These are phyloP conservation scores for Chondrilla cf. caribensis DNA, from an alignment of 37 sponge, comb jelly and placozoan genomes.

Conservation along the genomic window DNA sequence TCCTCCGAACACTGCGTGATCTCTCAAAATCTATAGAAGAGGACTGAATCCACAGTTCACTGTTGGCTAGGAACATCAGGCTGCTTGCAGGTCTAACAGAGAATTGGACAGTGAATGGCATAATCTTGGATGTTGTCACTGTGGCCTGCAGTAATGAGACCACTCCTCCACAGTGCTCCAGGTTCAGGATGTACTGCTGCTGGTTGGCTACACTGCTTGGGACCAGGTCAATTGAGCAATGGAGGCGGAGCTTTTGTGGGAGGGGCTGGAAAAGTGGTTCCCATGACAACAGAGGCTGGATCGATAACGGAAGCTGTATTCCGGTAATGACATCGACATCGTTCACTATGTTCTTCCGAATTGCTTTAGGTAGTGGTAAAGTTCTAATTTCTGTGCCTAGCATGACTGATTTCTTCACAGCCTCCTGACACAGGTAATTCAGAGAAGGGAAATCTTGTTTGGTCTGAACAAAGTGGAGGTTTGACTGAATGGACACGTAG, in stretches of 20 bases:
- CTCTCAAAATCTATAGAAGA: not conserved
- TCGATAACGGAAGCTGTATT: not conserved
- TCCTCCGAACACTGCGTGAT: not conserved
- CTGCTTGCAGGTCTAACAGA: not conserved
- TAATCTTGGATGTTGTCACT: not conserved
- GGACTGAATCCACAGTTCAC: not conserved
- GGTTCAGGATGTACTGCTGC: constrained; percentile 24
- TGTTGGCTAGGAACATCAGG: not conserved
- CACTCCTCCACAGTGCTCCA: constrained; percentile 34
- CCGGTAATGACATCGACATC: not conserved
- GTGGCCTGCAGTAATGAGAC: constrained; percentile 28
- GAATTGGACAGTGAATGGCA: not conserved
- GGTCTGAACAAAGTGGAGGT: constrained; percentile 14
- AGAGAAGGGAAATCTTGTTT: constrained; percentile 21
- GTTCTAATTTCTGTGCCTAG: not conserved
- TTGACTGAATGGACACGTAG: not conserved
- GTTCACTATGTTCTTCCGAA: not conserved
- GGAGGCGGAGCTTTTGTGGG: constrained; percentile 21
- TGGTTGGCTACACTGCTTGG: not conserved
- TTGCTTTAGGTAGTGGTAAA: constrained; percentile 23
- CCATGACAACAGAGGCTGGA: constrained; percentile 5
- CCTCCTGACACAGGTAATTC: not conserved
- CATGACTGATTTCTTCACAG: not conserved
- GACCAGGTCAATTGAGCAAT: constrained; percentile 18
- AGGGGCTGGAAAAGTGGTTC: constrained; percentile 34